Percentiles rank a stretch among this genome's conserved stretches.
phyloP scores from a whole-genome alignment of 2,113 vertebrate genomes.

The Brevimyrus niger region DNA sequence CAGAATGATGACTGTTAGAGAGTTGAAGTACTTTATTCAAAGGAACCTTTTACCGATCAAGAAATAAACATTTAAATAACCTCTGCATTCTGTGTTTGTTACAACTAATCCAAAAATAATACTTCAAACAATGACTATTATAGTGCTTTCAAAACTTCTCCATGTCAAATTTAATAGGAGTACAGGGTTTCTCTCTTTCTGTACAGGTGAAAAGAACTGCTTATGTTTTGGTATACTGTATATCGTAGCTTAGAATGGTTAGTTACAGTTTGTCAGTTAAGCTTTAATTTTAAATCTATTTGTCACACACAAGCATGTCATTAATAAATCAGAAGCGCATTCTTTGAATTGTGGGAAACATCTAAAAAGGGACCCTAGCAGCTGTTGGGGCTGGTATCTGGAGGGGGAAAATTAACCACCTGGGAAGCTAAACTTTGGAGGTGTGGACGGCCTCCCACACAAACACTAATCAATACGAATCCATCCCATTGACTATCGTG shows the following conservation, averaged over 20 bases:
- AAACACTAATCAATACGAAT: background rate
- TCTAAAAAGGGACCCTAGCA: background rate
- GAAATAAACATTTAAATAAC: background rate
- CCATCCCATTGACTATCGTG: background rate
- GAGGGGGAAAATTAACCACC: conserved; percentile 11
- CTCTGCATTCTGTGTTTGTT: background rate
- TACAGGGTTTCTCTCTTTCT: background rate
- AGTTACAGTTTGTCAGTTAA: background rate
- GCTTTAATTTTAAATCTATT: background rate
- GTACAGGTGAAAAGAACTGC: background rate
- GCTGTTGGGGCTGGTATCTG: background rate
- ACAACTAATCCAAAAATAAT: background rate
- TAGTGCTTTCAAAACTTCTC: background rate
- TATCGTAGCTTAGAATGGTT: background rate
- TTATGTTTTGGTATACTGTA: background rate
- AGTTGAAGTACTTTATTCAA: background rate
- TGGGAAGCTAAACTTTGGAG: background rate
- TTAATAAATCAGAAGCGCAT: conserved; percentile 4
- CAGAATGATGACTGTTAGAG: background rate
- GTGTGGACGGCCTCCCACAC: background rate
- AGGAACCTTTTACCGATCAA: background rate
- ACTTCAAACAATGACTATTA: background rate
- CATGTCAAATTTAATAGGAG: background rate
- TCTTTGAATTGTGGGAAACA: background rate
- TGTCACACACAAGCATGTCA: background rate